Evolutionary conservation across 2,113 vertebrate species (phyloP).

Genomic region (Electrona antarctica): DNA sequence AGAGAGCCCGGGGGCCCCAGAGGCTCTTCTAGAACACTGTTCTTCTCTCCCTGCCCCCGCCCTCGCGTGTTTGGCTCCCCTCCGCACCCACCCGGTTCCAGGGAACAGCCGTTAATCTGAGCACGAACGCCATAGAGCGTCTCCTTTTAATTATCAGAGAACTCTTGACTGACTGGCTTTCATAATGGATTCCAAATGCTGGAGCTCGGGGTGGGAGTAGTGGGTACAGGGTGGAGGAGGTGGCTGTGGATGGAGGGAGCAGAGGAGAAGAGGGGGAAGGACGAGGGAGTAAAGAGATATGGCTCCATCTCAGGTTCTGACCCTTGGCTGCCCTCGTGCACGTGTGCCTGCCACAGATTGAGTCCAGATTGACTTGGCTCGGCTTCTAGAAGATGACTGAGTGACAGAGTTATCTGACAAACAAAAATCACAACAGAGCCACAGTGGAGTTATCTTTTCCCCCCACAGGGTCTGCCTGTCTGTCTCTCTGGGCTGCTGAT

Average conservation of each 20-base stretch:
- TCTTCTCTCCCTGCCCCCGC: neutral
- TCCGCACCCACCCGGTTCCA: slow-evolving; percentile 29
- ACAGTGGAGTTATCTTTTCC: slow-evolving; percentile 20
- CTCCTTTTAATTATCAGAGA: slow-evolving; percentile 75
- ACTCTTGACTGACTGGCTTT: slow-evolving; percentile 30
- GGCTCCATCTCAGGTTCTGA: slow-evolving; percentile 64
- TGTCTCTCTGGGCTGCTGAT: slow-evolving; percentile 25
- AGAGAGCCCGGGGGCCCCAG: neutral
- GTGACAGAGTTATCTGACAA: slow-evolving; percentile 61
- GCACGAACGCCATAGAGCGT: slow-evolving; percentile 46
- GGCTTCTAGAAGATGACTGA: slow-evolving; percentile 37
- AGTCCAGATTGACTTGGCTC: slow-evolving; percentile 65
- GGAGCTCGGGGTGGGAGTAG: slow-evolving; percentile 30
- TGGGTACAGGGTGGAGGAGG: slow-evolving; percentile 43
- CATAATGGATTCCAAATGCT: slow-evolving; percentile 77
- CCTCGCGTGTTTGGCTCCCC: slow-evolving; percentile 45
- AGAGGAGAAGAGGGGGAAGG: slow-evolving; percentile 20
- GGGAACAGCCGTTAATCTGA: slow-evolving; percentile 61
- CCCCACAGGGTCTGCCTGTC: slow-evolving; percentile 14
- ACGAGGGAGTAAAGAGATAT: slow-evolving; percentile 54
- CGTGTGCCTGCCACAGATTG: slow-evolving; percentile 61
- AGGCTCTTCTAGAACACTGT: neutral
- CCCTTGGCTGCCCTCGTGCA: slow-evolving; percentile 61
- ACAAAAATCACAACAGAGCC: slow-evolving; percentile 36
- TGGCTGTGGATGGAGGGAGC: slow-evolving; percentile 31